Base-by-base conservation (phyloP, 2,888 invertebrate genomes). In the Thereva unica region DNA sequence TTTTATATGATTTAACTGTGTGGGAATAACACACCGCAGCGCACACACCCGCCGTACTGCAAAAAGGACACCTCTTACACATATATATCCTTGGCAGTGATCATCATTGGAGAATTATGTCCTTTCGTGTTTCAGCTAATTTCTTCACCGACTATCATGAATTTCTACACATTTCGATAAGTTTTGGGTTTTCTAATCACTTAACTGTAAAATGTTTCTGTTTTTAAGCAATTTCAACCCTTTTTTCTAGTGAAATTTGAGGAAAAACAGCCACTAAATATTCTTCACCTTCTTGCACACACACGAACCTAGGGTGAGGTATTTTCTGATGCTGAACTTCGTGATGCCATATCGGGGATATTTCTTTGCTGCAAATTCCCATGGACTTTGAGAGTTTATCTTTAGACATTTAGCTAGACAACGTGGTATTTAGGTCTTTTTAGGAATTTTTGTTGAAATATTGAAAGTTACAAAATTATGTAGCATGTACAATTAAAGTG, bases 1-100 rank as follows among this genome's bases (percentile, higher is more conserved):
- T 9, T n/a, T 44, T 44, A 9, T 44, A 9, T 44, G 44, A 44
- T 44, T 44, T 44, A 44, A 9, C 44, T 50, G 50, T 50, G 23
- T 10, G 50, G 35, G 35, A 50, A 50, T 50, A 50, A 35, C 50
- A 23, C 66, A 44, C 63, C 57, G 37, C 64, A 47, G 53, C 65
- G 7, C 63, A 54, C 63, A 52, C 56, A 63, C 50, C 49, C 56
- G 41, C 37, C 41, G 53, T 40, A 55, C 50, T 38, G 37, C 37
- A 4, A 59, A 10, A 49, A 47, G 1, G 7, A 42, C 44, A 49
- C 44, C 54, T 61, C 42, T 37, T 52, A 50, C 64, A 67, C 50
- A 45, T 49, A 12, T 59, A 53, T 64, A 64, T 66, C 66, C 65
- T 65, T 68, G 64, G 44, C 52, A 69, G 71, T 68, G 67, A 68